A percentile compares a stretch with the other conserved stretches of the same genome.
phyloP scores from a whole-genome alignment of 2,113 vertebrate genomes.

The Pipa parva region DNA sequence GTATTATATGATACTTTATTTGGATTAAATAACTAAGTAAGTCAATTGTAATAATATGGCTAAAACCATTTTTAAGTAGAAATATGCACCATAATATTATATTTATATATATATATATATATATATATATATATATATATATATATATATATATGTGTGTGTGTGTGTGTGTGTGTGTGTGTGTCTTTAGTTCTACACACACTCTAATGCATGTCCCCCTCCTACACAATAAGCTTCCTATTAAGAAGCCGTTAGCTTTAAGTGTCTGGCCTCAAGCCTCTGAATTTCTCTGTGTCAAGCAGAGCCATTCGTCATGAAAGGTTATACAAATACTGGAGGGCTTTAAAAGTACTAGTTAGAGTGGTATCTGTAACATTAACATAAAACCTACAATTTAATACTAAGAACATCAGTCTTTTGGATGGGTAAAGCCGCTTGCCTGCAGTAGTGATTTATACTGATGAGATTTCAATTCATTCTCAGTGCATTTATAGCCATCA shows the following conservation, averaged over 20 bases:
- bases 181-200: not conserved
- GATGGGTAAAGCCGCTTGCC: conserved; percentile 37
- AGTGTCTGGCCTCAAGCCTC: conserved; percentile 41
- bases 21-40: too few relatives aligned
- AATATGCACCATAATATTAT: too few relatives aligned
- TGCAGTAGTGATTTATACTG: conserved; percentile 47
- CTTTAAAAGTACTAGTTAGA: conserved; percentile 31
- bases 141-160: too few relatives aligned
- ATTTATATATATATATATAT: too few relatives aligned
- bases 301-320: conserved; percentile 46
- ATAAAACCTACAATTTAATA: conserved; percentile 35
- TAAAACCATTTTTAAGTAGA: too few relatives aligned
- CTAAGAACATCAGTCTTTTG: conserved; percentile 39
- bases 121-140: too few relatives aligned
- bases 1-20: too few relatives aligned
- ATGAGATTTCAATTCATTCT: conserved; percentile 44
- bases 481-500: conserved; percentile 52
- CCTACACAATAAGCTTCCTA: conserved; percentile 41
- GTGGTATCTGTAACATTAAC: conserved; percentile 25
- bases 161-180: too few relatives aligned
- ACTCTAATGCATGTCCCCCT: not conserved
- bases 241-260: conserved; percentile 35
- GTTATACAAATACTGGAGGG: conserved; percentile 20
- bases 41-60: too few relatives aligned
- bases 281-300: conserved; percentile 12